A percentile compares a stretch with the other conserved stretches of the same genome.
Conservation (phyloP, 2,888 invertebrate species). For the Chaetogeoica ovagalla region DNA sequence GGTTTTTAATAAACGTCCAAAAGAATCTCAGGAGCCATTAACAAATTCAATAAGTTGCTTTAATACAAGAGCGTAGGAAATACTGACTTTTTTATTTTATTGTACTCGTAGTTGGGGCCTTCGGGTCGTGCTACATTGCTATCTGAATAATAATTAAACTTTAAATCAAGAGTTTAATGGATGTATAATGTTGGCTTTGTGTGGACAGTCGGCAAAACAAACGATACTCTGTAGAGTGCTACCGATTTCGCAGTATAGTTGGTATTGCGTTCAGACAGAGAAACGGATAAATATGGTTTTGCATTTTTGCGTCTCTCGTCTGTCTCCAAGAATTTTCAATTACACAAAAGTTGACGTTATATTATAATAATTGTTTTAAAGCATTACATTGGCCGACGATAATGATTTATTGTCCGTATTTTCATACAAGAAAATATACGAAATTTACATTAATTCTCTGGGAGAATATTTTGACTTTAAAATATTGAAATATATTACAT, state of each 20-base stretch:
- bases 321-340: neutral
- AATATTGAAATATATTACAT: too few relatives aligned
- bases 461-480: too few relatives aligned
- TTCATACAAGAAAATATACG: too few relatives aligned
- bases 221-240: conserved; percentile 19
- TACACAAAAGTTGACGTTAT: conserved; percentile 3
- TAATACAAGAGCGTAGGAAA: conserved; percentile 5
- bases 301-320: neutral
- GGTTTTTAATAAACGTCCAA: conserved; percentile 29
- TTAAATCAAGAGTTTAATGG: conserved; percentile 50
- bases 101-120: neutral
- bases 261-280: conserved; percentile 2
- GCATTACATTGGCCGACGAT: too few relatives aligned
- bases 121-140: conserved; percentile 12
- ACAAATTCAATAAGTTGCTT: conserved; percentile 44
- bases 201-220: conserved; percentile 25
- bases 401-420: too few relatives aligned
- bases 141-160: conserved; percentile 48
- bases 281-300: conserved; percentile 19
- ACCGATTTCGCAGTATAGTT: neutral
- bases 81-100: neutral
- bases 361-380: neutral
- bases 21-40: conserved; percentile 35
- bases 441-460: too few relatives aligned
- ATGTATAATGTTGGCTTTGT: conserved; percentile 32